Percentiles rank a stretch among this genome's conserved stretches.
Evolutionary conservation across 2,797 vertebrate species (phyloP).

Genomic region (Hippocampus kuda): DNA sequence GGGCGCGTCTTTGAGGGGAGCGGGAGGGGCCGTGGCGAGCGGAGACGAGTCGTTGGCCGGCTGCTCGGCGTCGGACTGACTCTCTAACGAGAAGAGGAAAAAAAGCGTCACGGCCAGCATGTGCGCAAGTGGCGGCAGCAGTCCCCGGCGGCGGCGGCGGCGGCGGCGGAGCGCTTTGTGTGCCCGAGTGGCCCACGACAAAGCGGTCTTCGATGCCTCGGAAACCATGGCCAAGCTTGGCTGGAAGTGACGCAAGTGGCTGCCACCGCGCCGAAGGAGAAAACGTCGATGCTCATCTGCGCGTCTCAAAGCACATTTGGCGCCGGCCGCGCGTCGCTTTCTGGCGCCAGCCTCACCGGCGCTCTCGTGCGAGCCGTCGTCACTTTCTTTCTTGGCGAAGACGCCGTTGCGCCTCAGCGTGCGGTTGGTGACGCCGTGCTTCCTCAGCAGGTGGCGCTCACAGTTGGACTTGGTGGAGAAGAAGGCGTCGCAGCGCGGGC

Average conservation of each 20-base stretch:
- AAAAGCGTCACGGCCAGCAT: too few species aligned
- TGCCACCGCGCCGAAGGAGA: too few species aligned
- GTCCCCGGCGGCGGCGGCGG: too few species aligned
- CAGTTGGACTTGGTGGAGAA: constrained; percentile 87
- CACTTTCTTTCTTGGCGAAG: constrained; percentile 64
- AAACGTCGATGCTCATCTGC: too few species aligned
- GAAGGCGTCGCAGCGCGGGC: constrained; percentile 74
- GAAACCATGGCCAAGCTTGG: too few species aligned
- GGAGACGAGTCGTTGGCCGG: constrained; percentile 48
- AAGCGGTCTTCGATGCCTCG: background rate
- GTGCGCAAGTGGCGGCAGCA: too few species aligned
- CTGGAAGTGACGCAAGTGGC: too few species aligned
- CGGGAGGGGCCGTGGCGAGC: constrained; percentile 3
- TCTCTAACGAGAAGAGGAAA: constrained; percentile 62
- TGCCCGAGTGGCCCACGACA: background rate
- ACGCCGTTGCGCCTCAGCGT: constrained; percentile 71
- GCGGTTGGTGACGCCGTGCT: constrained; percentile 73
- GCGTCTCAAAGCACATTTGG: too few species aligned
- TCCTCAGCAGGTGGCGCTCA: constrained; percentile 84
- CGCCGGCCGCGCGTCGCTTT: too few species aligned
- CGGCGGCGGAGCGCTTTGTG: too few species aligned
- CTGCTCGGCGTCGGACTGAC: constrained; percentile 76
- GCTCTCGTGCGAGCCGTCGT: constrained; percentile 68
- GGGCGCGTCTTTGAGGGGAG: constrained; percentile 5
- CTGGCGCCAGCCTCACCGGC: constrained; percentile 45